These are phyloP conservation scores for Chondrosia reniformis DNA, from an alignment of 37 sponge, comb jelly and placozoan species.

Conservation along the genomic window DNA sequence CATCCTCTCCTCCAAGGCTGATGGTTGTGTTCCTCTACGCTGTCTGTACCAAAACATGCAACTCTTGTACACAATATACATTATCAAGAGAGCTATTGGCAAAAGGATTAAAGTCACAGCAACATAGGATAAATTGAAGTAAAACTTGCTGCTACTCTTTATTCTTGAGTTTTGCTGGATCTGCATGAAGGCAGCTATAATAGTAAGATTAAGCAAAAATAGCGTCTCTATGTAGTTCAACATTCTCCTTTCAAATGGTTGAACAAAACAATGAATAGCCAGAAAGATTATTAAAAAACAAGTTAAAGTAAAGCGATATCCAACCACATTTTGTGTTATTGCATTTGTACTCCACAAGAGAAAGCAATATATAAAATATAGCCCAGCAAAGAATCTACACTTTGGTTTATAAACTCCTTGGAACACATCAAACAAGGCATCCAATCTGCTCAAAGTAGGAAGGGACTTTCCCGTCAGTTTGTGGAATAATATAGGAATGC, in stretches of 20 bases:
- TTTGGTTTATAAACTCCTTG: constrained; percentile 9
- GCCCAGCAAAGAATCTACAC: neutral
- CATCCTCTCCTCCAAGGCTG: too few species aligned
- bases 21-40: too few species aligned
- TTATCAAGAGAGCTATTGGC: too few species aligned
- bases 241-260: neutral
- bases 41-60: too few species aligned
- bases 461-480: neutral
- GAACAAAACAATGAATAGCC: neutral
- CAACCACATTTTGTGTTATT: neutral
- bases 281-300: too few species aligned
- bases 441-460: neutral
- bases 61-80: too few species aligned
- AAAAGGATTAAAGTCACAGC: too few species aligned
- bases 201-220: neutral
- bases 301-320: too few species aligned
- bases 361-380: constrained; percentile 1
- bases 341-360: neutral
- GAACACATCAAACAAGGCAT: constrained; percentile 19
- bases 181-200: neutral
- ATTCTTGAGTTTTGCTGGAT: too few species aligned
- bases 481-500: neutral
- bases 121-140: too few species aligned
- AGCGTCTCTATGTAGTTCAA: neutral
- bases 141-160: too few species aligned